Evolutionary conservation across 2,797 vertebrate species (phyloP), one percentile per base, ranked within the genome.

Genomic region (Coccyzus lansbergi): DNA sequence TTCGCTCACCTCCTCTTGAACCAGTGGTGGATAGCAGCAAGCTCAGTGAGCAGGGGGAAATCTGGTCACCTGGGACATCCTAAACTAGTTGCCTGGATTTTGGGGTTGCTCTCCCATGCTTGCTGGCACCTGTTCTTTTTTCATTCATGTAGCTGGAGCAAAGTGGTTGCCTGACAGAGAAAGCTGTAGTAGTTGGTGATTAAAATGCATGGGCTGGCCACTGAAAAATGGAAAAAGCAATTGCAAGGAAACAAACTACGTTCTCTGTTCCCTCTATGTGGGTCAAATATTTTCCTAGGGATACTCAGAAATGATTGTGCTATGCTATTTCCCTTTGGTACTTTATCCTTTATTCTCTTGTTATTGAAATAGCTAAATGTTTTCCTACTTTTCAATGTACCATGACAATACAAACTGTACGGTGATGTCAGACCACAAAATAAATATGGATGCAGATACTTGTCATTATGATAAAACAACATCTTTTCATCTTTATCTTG

Each of bases 401-500:
- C 90, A 75, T 96, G 95, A 95, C 93, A 97, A 94, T 95, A 92
- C 67, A 89, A 95, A 95, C 90, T 83, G 91, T 89, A 93, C 12
- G 72, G 91, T 96, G 92, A 91, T 96, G 94, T 96, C 2, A 68
- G 76, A 97, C 72, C 74, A 92, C 88, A 97, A 96, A 97, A 94
- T 97, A 97, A 97, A 97, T 96, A 88, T 70, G 84, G 91, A 92
- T 96, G 94, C 91, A 93, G 95, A 96, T 96, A 93, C 29, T 28
- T 90, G 97, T 96, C 96, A 93, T 96, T 96, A 96, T 76, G 95
- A 96, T 95, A 94, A 97, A 97, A 96, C 84, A 96, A 93, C 94
- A 97, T 97, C 93, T 97, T 97, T 95, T 97, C 96, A 97, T 97
- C 95, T 97, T 97, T 97, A 97, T 97, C 96, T 97, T 95, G 95